These are phyloP conservation scores for Esox lucius DNA, from an alignment of 2,797 vertebrate genomes.

Conservation along the genomic window DNA sequence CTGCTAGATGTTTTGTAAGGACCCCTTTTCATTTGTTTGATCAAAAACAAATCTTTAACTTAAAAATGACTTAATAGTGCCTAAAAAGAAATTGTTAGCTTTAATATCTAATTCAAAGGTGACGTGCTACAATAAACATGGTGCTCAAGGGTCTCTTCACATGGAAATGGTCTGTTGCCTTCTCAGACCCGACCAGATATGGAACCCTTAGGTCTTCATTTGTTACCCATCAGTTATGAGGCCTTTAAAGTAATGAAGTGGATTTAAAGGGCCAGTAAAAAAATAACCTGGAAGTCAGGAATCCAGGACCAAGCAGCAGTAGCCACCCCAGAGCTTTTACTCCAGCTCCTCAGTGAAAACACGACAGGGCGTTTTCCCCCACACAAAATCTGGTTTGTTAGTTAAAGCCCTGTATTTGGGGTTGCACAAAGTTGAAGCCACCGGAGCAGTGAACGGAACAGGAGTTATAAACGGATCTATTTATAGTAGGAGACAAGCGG, in stretches of 20 bases:
- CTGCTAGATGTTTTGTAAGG: too few species aligned
- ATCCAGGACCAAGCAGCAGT: slow-evolving; percentile 28
- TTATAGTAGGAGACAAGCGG: slow-evolving; percentile 48
- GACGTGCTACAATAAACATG: too few species aligned
- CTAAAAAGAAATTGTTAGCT: too few species aligned
- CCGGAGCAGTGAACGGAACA: slow-evolving; percentile 48
- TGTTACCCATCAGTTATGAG: slow-evolving; percentile 7
- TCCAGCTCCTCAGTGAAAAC: slow-evolving; percentile 46
- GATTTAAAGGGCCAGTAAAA: slow-evolving; percentile 48
- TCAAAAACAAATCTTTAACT: too few species aligned
- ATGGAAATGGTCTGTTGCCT: not conserved
- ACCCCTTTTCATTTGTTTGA: too few species aligned
- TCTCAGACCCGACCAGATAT: not conserved
- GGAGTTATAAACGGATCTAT: slow-evolving; percentile 60
- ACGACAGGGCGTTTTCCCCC: slow-evolving; percentile 11
- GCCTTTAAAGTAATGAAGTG: slow-evolving; percentile 23
- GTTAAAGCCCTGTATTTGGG: slow-evolving; percentile 22
- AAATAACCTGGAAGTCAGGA: slow-evolving; percentile 10
- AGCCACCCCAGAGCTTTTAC: slow-evolving; percentile 24
- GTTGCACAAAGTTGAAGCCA: slow-evolving; percentile 62
- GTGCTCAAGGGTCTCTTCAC: too few species aligned
- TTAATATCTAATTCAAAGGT: too few species aligned
- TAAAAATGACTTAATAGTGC: too few species aligned
- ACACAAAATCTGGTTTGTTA: slow-evolving; percentile 35
- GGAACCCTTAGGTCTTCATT: not conserved